Evolutionary conservation across 1,140 invertebrate species (phyloP), one percentile per base, ranked within the genome.

Genomic region (Copidosoma floridanum): DNA sequence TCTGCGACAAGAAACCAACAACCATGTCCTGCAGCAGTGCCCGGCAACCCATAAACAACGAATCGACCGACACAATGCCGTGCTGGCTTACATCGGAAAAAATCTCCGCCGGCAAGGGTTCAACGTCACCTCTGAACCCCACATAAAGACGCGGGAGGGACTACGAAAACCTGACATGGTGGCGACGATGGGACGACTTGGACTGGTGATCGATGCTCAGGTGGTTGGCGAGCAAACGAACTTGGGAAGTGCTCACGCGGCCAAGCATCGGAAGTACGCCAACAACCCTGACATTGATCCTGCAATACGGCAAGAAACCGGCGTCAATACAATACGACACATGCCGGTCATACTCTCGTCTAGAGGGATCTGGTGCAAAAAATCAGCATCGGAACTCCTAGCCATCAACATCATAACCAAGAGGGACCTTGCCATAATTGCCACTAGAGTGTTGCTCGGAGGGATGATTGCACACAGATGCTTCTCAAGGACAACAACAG

Each of bases 151-250:
- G 1, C 0, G 23, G 1, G 24, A 3, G 6, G 52, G 56, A n/a
- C 20, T 48, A 7, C 2, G 50, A 12, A 64, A 64, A 37, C 62
- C 56, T 2, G 62, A 60, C 29, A 12, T 64, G 0, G 32, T 64
- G 3, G 51, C 35, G 4, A 37, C 29, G 1, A 43, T 40, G n/a
- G 51, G 37, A 0, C 16, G 35, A 11, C 8, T 23, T 1, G 50
- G 41, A 0, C 10, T 50, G 0, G 46, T 64, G 12, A 14, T 60
- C 0, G 62, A 64, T 18, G 62, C 57, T 2, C 57, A 64, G 21
- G 40, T 64, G 1, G 43, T 50, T 14, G 41, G 51, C 40, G 62
- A 64, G 3, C 50, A 53, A 18, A n/a, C n/a, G n/a, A n/a, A n/a
- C n/a, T n/a, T n/a, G n/a, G n/a, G n/a, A n/a, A n/a, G n/a, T n/a